Evolutionary conservation across 2,888 invertebrate species (phyloP).

Genomic region (Poecilus cupreus): DNA sequence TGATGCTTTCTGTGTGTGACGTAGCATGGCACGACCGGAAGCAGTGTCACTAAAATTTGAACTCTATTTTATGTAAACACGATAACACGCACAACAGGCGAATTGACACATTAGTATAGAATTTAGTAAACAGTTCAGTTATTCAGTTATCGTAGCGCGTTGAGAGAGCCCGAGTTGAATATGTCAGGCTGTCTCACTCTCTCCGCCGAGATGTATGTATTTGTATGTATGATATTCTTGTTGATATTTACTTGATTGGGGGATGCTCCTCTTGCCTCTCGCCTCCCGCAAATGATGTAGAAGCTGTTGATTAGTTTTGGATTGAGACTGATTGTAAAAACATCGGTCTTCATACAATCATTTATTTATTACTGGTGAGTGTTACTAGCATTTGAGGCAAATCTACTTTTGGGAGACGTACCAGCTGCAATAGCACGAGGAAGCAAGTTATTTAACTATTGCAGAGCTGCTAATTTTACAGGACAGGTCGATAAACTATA

Average conservation of each 20-base stretch:
- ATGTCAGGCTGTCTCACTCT: conserved; percentile 22
- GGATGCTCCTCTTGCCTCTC: background rate
- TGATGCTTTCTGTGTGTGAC: conserved; percentile 24
- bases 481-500: no score
- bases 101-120: conserved; percentile 53
- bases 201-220: background rate
- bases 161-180: no score
- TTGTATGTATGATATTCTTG: background rate
- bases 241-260: conserved; percentile 40
- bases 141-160: background rate
- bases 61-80: conserved; percentile 58
- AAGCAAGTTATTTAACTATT: no score
- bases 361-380: no score
- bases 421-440: no score
- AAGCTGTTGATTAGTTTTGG: background rate
- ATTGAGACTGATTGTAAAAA: background rate
- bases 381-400: no score
- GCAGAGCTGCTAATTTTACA: no score
- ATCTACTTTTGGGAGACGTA: no score
- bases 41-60: conserved; percentile 55
- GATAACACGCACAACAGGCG: conserved; percentile 51
- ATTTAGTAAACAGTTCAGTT: conserved; percentile 51
- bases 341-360: no score
- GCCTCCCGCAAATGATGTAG: no score
- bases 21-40: conserved; percentile 44